A percentile compares a stretch with the other conserved stretches of the same genome.
These are phyloP conservation scores for Hipparchia semele DNA, from an alignment of 2,888 invertebrate genomes.

Conservation along the genomic window DNA sequence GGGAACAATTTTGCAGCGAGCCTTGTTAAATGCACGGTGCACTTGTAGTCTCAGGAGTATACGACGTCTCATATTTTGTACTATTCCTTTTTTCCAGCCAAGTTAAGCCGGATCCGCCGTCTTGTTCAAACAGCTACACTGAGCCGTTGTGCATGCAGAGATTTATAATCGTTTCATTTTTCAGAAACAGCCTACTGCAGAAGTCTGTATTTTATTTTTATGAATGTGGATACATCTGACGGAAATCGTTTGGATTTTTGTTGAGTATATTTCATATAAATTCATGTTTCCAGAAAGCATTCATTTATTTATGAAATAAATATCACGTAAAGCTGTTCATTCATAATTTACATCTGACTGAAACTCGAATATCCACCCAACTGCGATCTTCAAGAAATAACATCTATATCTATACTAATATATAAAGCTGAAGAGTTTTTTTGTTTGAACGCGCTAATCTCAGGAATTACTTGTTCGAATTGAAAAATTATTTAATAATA, in stretches of 20 bases:
- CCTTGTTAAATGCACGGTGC: conserved; percentile 29
- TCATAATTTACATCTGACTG: background rate
- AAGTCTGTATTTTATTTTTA: conserved; percentile 4
- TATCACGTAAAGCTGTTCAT: background rate
- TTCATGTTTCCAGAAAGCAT: background rate
- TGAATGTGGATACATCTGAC: background rate
- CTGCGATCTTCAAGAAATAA: too few relatives aligned
- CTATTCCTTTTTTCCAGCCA: conserved; percentile 24
- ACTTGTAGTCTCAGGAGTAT: conserved; percentile 19
- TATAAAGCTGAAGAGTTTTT: too few relatives aligned
- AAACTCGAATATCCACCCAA: background rate
- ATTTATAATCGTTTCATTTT: conserved; percentile 14
- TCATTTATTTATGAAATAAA: background rate
- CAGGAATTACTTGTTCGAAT: too few relatives aligned
- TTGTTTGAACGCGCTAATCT: too few relatives aligned
- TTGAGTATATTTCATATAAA: background rate
- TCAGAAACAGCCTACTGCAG: conserved; percentile 4
- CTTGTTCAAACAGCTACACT: conserved; percentile 28
- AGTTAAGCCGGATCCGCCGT: conserved; percentile 31
- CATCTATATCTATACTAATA: too few relatives aligned
- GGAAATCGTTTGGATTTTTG: background rate
- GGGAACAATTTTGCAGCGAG: conserved; percentile 28
- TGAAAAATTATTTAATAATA: too few relatives aligned
- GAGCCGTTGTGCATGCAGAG: conserved; percentile 12
- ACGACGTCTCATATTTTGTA: conserved; percentile 27